Evolutionary conservation across 2,888 invertebrate genomes (phyloP).

Genomic region (Ptychoptera albimana): DNA sequence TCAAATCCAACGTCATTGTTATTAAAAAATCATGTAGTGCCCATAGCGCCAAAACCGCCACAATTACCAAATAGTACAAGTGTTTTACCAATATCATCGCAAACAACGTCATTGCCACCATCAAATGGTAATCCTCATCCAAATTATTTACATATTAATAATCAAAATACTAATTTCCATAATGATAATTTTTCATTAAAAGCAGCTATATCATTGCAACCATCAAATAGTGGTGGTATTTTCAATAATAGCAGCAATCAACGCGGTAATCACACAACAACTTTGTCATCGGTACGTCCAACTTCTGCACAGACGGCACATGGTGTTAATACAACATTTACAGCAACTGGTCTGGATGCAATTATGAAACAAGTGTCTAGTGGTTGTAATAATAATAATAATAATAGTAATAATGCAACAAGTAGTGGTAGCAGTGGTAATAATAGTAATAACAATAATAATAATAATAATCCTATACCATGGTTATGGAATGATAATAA

Average conservation of each 20-base stretch:
- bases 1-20: conserved; percentile 6
- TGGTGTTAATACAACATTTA: too few relatives aligned
- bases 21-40: background rate
- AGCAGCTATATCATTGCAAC: background rate
- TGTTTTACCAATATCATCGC: conserved; percentile 4
- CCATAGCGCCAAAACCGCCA: conserved; percentile 3
- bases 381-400: too few relatives aligned
- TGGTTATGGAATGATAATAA: conserved; percentile 6
- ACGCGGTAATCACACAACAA: background rate
- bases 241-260: too few relatives aligned
- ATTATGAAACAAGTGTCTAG: too few relatives aligned
- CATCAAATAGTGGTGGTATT: background rate
- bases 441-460: too few relatives aligned
- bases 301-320: background rate
- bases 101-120: background rate
- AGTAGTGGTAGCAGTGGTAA: too few relatives aligned
- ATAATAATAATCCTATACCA: background rate
- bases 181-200: background rate
- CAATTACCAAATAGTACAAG: conserved; percentile 5
- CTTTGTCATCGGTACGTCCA: background rate
- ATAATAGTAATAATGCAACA: too few relatives aligned
- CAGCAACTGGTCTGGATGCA: too few relatives aligned
- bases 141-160: too few relatives aligned
- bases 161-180: too few relatives aligned
- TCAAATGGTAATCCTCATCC: background rate